Conservation (phyloP, 1,140 invertebrate genomes). For the Cyclargus thomasi region DNA sequence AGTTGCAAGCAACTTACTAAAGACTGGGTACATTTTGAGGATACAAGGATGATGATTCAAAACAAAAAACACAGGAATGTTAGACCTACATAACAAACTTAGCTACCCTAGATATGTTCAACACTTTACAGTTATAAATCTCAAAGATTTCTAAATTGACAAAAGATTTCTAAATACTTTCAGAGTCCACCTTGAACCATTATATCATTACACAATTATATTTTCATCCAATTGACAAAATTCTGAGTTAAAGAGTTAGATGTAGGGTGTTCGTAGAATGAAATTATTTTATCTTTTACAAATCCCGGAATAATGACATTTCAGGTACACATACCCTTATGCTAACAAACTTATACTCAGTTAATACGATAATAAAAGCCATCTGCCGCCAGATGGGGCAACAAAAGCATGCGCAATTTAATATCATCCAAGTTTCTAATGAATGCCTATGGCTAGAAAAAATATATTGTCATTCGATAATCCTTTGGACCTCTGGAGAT, state of each 20-base stretch:
- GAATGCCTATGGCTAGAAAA: slow-evolving; percentile 58
- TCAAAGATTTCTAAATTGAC: too few species aligned
- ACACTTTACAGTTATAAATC: too few species aligned
- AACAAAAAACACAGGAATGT: too few species aligned
- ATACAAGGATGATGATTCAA: too few species aligned
- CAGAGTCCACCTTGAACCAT: too few species aligned
- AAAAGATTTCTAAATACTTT: too few species aligned
- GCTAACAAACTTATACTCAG: not conserved
- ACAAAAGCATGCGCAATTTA: slow-evolving; percentile 73
- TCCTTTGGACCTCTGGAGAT: slow-evolving; percentile 68
- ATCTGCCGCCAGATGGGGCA: slow-evolving; percentile 66
- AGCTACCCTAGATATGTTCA: too few species aligned
- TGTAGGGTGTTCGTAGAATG: not conserved
- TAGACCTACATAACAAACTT: too few species aligned
- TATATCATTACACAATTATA: not conserved
- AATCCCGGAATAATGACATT: not conserved
- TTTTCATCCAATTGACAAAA: not conserved
- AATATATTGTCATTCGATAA: slow-evolving; percentile 72
- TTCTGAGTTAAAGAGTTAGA: not conserved
- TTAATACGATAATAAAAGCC: slow-evolving; percentile 38
- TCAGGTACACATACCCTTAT: not conserved
- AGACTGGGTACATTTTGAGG: too few species aligned
- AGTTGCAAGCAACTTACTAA: too few species aligned
- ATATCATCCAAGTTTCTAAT: slow-evolving; percentile 67
- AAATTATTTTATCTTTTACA: not conserved